Evolutionary conservation across 2,888 invertebrate genomes (phyloP).

Genomic region (Drosophila acutilabella): DNA sequence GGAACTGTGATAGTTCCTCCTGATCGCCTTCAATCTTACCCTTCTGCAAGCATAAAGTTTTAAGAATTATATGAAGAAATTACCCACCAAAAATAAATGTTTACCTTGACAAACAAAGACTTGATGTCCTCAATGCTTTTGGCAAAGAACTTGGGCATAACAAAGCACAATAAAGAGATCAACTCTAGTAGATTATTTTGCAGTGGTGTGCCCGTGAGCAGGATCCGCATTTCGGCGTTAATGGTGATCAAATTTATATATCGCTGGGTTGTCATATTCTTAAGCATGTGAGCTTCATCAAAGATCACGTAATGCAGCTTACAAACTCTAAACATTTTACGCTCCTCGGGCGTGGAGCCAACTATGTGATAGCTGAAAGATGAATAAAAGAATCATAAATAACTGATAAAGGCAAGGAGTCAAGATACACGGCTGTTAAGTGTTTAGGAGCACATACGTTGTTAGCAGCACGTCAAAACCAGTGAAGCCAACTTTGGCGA

Average conservation of each 20-base stretch:
- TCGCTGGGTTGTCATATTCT: constrained; percentile 97
- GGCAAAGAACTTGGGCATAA: constrained; percentile 97
- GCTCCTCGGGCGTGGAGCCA: constrained; percentile 93
- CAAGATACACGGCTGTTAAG: no score
- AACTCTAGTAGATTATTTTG: constrained; percentile 98
- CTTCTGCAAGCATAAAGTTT: constrained; percentile 82
- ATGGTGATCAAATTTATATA: constrained; percentile 95
- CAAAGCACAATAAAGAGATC: constrained; percentile 97
- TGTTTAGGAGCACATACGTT: constrained; percentile 87
- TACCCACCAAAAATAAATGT: no score
- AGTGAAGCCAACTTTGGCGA: constrained; percentile 90
- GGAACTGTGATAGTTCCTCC: constrained; percentile 91
- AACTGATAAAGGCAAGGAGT: no score
- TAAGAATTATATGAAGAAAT: no score
- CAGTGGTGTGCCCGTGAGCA: constrained; percentile 97
- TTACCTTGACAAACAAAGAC: constrained; percentile 92
- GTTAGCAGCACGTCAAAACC: constrained; percentile 94
- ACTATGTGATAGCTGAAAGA: constrained; percentile 84
- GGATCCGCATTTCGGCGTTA: constrained; percentile 93
- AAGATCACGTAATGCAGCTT: constrained; percentile 96
- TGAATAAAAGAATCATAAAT: no score
- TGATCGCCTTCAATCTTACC: constrained; percentile 86
- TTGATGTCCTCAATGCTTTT: constrained; percentile 95
- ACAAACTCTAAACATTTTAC: constrained; percentile 95
- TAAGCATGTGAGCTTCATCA: constrained; percentile 99